phyloP scores from a whole-genome alignment of 2,797 vertebrate genomes.

The Okamejei kenojei region DNA sequence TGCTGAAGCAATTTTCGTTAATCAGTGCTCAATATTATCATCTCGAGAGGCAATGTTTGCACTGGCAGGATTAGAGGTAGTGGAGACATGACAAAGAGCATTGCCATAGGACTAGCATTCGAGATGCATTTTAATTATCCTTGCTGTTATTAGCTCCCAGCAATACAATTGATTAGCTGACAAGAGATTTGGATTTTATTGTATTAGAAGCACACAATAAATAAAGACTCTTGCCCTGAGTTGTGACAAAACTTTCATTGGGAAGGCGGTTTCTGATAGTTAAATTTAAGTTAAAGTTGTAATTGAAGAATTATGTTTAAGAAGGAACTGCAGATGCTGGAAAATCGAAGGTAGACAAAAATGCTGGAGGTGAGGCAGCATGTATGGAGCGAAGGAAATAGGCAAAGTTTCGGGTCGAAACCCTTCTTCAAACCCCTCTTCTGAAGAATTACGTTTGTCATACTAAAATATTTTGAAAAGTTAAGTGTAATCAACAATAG shows the following conservation, averaged over 20 bases:
- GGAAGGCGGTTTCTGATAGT: background rate
- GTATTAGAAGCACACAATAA: background rate
- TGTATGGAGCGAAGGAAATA: too few relatives aligned
- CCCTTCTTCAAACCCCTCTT: too few relatives aligned
- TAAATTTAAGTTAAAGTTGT: background rate
- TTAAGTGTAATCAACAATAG: too few relatives aligned
- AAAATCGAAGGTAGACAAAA: too few relatives aligned
- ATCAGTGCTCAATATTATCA: background rate
- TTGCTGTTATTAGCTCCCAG: background rate
- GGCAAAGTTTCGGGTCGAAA: too few relatives aligned
- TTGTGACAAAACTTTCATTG: background rate
- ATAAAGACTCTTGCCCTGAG: background rate
- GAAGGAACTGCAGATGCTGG: too few relatives aligned
- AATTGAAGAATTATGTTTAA: background rate
- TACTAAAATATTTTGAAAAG: too few relatives aligned
- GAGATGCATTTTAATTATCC: background rate
- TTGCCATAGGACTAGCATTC: background rate
- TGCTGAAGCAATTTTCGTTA: background rate
- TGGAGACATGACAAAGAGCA: background rate
- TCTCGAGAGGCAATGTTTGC: background rate
- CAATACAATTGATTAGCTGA: slow-evolving; percentile 16
- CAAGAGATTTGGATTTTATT: slow-evolving; percentile 4
- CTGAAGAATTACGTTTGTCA: background rate
- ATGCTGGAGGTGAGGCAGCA: too few relatives aligned
- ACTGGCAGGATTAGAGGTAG: background rate